These are phyloP conservation scores for Drosophila arawakana DNA, from an alignment of 1,140 invertebrate species.

Conservation along the genomic window DNA sequence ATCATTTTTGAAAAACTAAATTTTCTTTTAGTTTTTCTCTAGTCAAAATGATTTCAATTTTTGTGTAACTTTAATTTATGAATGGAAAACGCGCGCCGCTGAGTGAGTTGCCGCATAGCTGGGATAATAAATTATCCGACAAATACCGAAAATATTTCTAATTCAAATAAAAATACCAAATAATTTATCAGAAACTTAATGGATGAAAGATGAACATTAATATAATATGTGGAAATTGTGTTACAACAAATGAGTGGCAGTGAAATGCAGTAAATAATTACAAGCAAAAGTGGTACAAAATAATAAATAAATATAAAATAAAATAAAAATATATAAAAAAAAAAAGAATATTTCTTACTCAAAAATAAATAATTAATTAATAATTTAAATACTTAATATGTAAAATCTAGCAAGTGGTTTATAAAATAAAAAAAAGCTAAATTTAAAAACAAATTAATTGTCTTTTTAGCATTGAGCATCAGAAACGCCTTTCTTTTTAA, in stretches of 20 bases:
- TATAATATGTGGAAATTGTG: constrained; percentile 46
- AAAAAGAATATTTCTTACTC: background rate
- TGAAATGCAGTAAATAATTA: constrained; percentile 4
- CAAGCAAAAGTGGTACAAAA: background rate
- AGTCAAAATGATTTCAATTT: constrained; percentile 28
- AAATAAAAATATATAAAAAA: background rate
- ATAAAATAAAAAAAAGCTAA: no score
- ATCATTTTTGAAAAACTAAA: constrained; percentile 49
- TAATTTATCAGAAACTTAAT: constrained; percentile 63
- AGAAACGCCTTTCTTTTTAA: no score
- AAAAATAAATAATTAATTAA: no score
- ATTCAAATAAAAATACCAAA: constrained; percentile 53
- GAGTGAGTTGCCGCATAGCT: constrained; percentile 55
- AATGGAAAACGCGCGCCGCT: constrained; percentile 51
- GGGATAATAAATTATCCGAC: constrained; percentile 62
- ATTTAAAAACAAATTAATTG: no score
- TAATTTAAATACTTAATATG: no score
- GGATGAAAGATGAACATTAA: constrained; percentile 52
- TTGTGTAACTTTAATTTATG: constrained; percentile 75
- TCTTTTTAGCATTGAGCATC: no score
- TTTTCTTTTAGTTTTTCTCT: constrained; percentile 27
- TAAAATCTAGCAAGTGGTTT: no score
- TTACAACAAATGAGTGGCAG: constrained; percentile 16
- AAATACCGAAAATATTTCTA: constrained; percentile 62
- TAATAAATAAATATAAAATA: background rate